Evolutionary conservation across 2,797 vertebrate genomes (phyloP), one percentile per base, ranked within the genome.

Genomic region (Cryptoprocta ferox): DNA sequence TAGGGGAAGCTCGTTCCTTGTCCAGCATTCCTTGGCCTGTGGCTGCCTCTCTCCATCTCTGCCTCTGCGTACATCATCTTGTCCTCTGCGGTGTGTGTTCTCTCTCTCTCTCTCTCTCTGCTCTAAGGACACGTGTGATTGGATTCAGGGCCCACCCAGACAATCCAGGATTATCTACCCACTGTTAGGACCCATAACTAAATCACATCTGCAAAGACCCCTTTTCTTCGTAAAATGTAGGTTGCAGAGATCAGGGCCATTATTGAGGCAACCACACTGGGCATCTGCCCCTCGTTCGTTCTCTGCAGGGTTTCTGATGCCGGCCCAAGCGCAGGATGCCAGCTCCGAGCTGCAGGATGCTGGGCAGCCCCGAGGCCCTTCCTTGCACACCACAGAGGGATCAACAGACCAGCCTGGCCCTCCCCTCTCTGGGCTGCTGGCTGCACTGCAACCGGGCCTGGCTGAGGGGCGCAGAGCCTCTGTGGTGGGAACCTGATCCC

Each of bases 401-500:
- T 63, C 59, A 24, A 61, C 37, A 45, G 30, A 35, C 42, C n/a
- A 48, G 45, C 63, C 35, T 11, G 30, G 2, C 1, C 53, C 24
- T 59, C 48, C 71, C 50, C 5, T 56, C 42, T 18, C 30, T 16
- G 21, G 6, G 24, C 42, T 42, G 10, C 32, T 39, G 68, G 75
- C 45, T 61, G 10, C 1, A 14, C 45, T 26, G 18, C 37, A 76
- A 42, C 39, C 1, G 0, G 42, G 59, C 39, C 71, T 45, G 68
- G 42, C 59, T 37, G 7, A n/a, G 35, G 35, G 50, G 28, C 2
- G 0, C 10, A 45, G 56, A 92, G 59, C 45, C 71, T 85, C 94
- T 91, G 66, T 3, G 87, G 87, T 32, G 37, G 48, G 83, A 93
- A 79, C 68, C 48, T 90, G 83, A 96, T 85, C 78, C 83, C 90